Percentiles rank a stretch among this genome's conserved stretches.
phyloP scores from a whole-genome alignment of 2,113 vertebrate genomes.

The Periophthalmodon schlosseri region DNA sequence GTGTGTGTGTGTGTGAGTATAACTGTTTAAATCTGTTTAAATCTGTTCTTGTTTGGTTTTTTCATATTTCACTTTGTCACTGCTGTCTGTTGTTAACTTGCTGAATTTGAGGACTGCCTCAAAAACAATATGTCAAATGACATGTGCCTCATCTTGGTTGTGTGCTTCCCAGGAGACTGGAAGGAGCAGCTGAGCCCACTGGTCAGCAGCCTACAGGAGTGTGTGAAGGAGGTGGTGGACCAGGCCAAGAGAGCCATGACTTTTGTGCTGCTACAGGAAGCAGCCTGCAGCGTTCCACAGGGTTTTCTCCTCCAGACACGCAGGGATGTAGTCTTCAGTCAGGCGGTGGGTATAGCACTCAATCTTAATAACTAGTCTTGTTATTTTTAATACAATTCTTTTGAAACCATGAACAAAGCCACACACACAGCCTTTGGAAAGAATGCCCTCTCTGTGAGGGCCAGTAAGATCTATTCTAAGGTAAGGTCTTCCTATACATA shows the following conservation, averaged over 20 bases:
- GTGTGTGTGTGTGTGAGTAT: neutral
- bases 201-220: constrained; percentile 87
- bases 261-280: constrained; percentile 94
- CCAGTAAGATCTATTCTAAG: too few species aligned
- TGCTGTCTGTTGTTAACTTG: too few species aligned
- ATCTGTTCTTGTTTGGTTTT: too few species aligned
- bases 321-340: constrained; percentile 94
- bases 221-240: constrained; percentile 89
- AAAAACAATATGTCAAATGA: too few species aligned
- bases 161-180: constrained; percentile 82
- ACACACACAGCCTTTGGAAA: too few species aligned
- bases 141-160: neutral
- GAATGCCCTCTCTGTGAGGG: too few species aligned
- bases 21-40: too few species aligned
- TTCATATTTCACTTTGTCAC: too few species aligned
- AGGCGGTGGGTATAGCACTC: constrained; percentile 84
- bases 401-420: neutral
- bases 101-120: too few species aligned
- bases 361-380: neutral
- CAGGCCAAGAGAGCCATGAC: constrained; percentile 91
- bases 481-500: too few species aligned
- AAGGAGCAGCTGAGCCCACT: constrained; percentile 87
- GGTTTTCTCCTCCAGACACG: constrained; percentile 88
- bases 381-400: neutral
- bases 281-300: constrained; percentile 89